A percentile compares a stretch with the other conserved stretches of the same genome.
Evolutionary conservation across 2,888 invertebrate genomes (phyloP).

Genomic region (Coleophora flavipennella): DNA sequence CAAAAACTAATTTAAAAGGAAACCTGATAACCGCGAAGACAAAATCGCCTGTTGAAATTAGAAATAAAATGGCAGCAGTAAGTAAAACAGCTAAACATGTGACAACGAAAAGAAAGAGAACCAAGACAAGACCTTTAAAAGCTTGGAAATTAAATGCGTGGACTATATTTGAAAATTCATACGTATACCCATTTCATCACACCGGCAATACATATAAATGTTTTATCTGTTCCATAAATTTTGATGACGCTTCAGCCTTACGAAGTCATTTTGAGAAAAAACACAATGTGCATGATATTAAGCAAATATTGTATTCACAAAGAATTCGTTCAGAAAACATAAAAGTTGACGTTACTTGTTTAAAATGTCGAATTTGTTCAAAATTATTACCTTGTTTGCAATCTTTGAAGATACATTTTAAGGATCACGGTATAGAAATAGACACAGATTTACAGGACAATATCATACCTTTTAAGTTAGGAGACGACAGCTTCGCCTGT

Average conservation of each 20-base stretch:
- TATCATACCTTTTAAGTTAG: constrained; percentile 56
- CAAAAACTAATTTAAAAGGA: constrained; percentile 6
- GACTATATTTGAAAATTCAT: constrained; percentile 40
- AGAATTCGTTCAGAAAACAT: constrained; percentile 40
- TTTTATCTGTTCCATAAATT: constrained; percentile 33
- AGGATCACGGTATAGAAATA: constrained; percentile 45
- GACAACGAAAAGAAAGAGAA: neutral
- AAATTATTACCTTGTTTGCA: constrained; percentile 29
- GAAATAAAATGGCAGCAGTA: neutral
- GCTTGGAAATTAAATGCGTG: constrained; percentile 41
- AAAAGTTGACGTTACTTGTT: constrained; percentile 54
- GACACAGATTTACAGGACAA: constrained; percentile 56
- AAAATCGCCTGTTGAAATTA: constrained; percentile 33
- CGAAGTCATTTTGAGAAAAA: too few species aligned
- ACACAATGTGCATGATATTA: too few species aligned
- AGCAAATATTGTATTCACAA: too few species aligned
- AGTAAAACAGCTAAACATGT: neutral
- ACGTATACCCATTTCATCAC: constrained; percentile 48
- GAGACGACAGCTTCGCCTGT: too few species aligned
- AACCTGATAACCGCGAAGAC: constrained; percentile 26
- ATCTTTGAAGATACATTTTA: constrained; percentile 48
- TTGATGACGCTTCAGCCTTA: constrained; percentile 8
- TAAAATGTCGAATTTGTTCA: constrained; percentile 49
- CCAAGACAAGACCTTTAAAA: constrained; percentile 13
- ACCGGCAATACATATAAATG: constrained; percentile 48